Evolutionary conservation across 2,888 invertebrate genomes (phyloP).

Genomic region (Drosophila limbata): DNA sequence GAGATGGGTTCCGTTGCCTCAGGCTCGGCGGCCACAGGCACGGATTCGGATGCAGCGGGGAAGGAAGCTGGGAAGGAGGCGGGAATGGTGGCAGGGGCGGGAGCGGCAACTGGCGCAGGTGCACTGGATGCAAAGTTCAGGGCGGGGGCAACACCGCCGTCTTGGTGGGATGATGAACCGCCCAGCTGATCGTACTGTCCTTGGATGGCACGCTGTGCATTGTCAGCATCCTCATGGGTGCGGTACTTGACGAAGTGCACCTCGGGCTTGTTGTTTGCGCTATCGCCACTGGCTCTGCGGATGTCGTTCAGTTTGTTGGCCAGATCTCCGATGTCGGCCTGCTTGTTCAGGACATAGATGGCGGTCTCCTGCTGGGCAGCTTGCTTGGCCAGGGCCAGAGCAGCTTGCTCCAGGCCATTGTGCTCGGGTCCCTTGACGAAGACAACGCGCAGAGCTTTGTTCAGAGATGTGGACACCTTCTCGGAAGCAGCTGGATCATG

Average conservation of each 20-base stretch:
- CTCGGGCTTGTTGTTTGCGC: conserved; percentile 73
- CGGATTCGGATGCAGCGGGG: conserved; percentile 25
- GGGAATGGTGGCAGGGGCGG: conserved; percentile 7
- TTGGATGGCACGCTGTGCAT: conserved; percentile 81
- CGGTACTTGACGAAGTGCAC: conserved; percentile 83
- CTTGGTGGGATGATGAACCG: conserved; percentile 64
- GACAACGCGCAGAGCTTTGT: conserved; percentile 78
- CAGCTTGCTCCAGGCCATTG: conserved; percentile 72
- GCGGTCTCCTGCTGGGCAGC: conserved; percentile 78
- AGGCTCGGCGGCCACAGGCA: conserved; percentile 23
- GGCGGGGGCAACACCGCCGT: conserved; percentile 79
- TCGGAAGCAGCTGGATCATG: conserved; percentile 63
- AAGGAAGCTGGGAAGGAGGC: conserved; percentile 4
- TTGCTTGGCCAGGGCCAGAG: conserved; percentile 74
- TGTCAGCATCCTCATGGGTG: conserved; percentile 78
- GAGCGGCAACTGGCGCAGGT: conserved; percentile 33
- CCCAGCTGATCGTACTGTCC: conserved; percentile 78
- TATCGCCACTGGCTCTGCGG: conserved; percentile 39
- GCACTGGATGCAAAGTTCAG: conserved; percentile 78
- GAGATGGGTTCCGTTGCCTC: conserved; percentile 53
- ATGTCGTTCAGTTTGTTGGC: conserved; percentile 69
- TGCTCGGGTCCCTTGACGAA: conserved; percentile 83
- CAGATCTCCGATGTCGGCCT: conserved; percentile 71
- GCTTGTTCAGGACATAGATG: conserved; percentile 77
- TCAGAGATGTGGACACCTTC: conserved; percentile 54